Base-by-base conservation (phyloP, 2,888 invertebrate species). In the Acanthoscelides obtectus region DNA sequence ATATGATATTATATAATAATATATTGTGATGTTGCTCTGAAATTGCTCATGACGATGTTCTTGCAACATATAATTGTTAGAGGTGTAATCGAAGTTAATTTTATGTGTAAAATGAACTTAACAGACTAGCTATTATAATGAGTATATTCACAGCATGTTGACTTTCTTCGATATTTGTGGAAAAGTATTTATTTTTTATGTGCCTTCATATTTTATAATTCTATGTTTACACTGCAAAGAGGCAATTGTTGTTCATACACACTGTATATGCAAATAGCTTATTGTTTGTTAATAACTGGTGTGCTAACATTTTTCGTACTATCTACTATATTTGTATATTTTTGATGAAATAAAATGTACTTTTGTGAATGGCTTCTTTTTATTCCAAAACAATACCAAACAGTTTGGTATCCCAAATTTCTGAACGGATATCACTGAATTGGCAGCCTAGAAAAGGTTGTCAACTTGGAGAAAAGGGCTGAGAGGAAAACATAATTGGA, bases 181-280 rank as follows among this genome's bases (percentile, higher is more conserved):
- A 45, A 72, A 76, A 73, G 72, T 75, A 75, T 75, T 75, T 76
- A 76, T 75, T 73, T 74, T 72, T 74, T 76, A 74, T 70, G 75
- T 76, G 75, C 74, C 75, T 76, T 74, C 68, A 70, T 76, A 73
- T 73, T 73, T 72, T 69, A 73, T 74, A 75, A 73, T 73, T 72
- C 65, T 72, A 75, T 74, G 71, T 72, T 72, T 73, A 72, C 45
- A 45, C 45, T 45, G 45, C 45, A 45, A 12, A 45, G 12, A 45
- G 45, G 45, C 45, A 45, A 45, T 45, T 45, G 45, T 45, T 45
- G 45, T 45, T 45, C 17, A 45, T 45, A 45, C 45, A 45, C 45
- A 45, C 45, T 45, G 45, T 45, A 45, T 45, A 45, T 45, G 45
- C 45, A 45, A 17, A 45, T 45, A 45, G 5, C 45, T 45, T 45